Conservation (phyloP, 2,888 invertebrate genomes). For the Tipula unca region DNA sequence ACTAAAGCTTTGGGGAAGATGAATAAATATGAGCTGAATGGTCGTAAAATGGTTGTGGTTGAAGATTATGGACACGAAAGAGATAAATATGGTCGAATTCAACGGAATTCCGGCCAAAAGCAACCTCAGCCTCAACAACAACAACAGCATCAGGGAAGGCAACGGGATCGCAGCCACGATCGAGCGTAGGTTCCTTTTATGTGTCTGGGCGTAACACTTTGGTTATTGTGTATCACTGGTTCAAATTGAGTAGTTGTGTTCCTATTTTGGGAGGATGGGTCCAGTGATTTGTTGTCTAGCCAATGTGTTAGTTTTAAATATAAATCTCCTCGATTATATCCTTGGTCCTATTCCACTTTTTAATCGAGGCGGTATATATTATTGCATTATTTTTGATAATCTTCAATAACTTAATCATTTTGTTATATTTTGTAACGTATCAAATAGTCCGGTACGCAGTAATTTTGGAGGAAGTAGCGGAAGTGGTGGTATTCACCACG, state of each 20-base stretch:
- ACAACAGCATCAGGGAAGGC: background rate
- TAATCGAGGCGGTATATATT: background rate
- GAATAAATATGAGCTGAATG: conserved; percentile 89
- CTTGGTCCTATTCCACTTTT: background rate
- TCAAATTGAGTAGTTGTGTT: background rate
- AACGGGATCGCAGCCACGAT: background rate
- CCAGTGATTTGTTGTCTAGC: background rate
- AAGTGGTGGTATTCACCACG: conserved; percentile 28
- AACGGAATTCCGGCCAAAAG: conserved; percentile 27
- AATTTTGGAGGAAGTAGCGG: conserved; percentile 42
- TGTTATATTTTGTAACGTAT: background rate
- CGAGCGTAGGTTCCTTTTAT: background rate
- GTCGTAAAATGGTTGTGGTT: conserved; percentile 87
- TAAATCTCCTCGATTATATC: background rate
- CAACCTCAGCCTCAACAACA: background rate
- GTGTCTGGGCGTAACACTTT: background rate
- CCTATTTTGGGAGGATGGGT: background rate
- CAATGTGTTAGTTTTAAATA: background rate
- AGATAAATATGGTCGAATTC: conserved; percentile 55
- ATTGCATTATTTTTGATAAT: background rate
- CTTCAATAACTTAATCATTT: background rate
- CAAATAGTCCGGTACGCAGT: conserved; percentile 27
- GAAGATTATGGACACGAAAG: conserved; percentile 70
- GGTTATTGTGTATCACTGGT: background rate
- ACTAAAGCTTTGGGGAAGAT: conserved; percentile 89